Conservation (phyloP, 2,797 vertebrate genomes). For the Poecilia gillii region DNA sequence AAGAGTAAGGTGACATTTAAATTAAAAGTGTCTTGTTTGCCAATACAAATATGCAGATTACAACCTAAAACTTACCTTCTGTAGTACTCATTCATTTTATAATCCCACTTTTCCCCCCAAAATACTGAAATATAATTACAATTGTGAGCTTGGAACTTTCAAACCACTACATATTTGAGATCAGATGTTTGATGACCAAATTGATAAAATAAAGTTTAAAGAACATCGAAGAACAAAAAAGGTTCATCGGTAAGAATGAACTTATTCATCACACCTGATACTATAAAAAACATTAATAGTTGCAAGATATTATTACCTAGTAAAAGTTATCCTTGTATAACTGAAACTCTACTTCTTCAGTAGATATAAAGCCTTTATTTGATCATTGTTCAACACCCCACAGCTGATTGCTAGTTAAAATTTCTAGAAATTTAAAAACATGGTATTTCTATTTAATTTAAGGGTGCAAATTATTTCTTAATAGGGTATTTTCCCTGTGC, state of each 20-base stretch:
- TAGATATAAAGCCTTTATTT: background rate
- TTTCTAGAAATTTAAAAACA: background rate
- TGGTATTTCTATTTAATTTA: background rate
- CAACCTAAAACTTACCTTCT: background rate
- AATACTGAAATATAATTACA: background rate
- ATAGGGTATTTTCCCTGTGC: background rate
- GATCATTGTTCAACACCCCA: background rate
- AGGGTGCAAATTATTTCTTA: background rate
- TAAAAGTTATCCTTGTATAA: background rate
- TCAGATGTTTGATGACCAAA: background rate
- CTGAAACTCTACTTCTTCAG: background rate
- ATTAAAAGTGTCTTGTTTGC: background rate
- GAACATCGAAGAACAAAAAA: no score
- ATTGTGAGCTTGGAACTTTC: background rate
- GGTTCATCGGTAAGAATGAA: background rate
- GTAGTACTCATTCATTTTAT: background rate
- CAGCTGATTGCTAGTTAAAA: background rate
- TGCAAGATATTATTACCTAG: background rate
- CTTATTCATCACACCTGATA: background rate
- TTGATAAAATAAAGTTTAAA: background rate
- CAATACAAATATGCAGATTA: background rate
- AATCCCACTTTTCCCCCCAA: background rate
- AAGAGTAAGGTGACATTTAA: background rate
- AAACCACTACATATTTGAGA: background rate
- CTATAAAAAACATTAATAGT: background rate